Conservation (phyloP, 2,888 invertebrate species). For the Dyspetes luteomarginatus region DNA sequence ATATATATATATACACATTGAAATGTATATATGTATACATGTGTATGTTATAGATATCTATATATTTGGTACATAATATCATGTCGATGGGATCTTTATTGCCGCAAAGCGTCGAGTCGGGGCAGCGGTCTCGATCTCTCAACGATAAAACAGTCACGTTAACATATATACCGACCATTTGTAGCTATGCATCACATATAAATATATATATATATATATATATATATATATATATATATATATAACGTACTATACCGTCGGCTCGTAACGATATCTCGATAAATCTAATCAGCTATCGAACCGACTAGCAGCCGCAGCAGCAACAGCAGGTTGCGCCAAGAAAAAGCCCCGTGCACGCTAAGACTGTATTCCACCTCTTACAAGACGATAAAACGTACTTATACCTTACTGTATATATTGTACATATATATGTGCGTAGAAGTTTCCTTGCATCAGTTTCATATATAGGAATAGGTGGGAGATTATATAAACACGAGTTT, state of each 20-base stretch:
- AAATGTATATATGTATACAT: background rate
- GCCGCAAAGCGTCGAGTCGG: constrained; percentile 38
- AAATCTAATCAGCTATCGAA: constrained; percentile 61
- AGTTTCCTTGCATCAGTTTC: background rate
- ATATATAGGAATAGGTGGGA: background rate
- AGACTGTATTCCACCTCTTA: background rate
- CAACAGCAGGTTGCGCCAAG: constrained; percentile 49
- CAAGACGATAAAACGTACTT: constrained; percentile 30
- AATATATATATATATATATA: background rate
- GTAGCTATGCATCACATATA: background rate
- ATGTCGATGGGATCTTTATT: constrained; percentile 61
- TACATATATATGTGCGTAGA: background rate
- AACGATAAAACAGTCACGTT: constrained; percentile 58
- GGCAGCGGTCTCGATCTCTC: constrained; percentile 46
- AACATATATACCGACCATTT: constrained; percentile 37
- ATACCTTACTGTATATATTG: background rate
- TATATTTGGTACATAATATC: constrained; percentile 27
- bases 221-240: background rate
- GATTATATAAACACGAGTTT: background rate
- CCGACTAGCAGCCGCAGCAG: constrained; percentile 23
- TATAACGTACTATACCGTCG: background rate
- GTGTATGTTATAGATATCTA: no score
- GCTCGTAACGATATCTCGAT: constrained; percentile 55
- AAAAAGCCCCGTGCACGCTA: constrained; percentile 19
- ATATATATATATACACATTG: background rate